Percentiles rank a stretch among this genome's conserved stretches.
These are phyloP conservation scores for Stigmatopora nigra DNA, from an alignment of 2,113 vertebrate species.

Conservation along the genomic window DNA sequence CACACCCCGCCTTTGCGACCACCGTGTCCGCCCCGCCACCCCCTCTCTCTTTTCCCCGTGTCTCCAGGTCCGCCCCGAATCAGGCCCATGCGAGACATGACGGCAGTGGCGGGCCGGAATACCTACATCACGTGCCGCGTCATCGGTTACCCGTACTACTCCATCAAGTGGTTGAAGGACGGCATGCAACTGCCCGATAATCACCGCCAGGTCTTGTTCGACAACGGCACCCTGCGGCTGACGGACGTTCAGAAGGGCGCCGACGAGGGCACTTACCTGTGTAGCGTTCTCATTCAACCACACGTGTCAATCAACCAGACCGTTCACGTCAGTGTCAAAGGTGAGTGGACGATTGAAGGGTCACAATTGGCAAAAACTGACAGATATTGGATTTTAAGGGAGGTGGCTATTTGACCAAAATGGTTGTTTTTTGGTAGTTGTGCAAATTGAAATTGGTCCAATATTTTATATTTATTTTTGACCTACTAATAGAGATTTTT, in stretches of 20 bases:
- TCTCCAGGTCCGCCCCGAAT: slow-evolving; percentile 91
- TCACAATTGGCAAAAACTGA: too few species aligned
- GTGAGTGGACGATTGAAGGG: slow-evolving; percentile 57
- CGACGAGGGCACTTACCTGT: slow-evolving; percentile 94
- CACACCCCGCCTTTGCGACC: slow-evolving; percentile 45
- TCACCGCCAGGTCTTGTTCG: slow-evolving; percentile 97
- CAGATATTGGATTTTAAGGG: too few species aligned
- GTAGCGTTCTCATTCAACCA: slow-evolving; percentile 95
- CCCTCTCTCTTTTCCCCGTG: slow-evolving; percentile 56
- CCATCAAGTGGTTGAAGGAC: slow-evolving; percentile 98
- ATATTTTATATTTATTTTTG: too few species aligned
- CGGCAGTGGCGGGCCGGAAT: slow-evolving; percentile 92
- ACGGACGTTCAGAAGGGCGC: slow-evolving; percentile 97
- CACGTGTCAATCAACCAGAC: slow-evolving; percentile 98
- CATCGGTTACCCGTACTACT: slow-evolving; percentile 99
- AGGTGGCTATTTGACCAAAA: too few species aligned
- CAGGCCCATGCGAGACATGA: slow-evolving; percentile 96
- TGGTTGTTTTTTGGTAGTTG: too few species aligned
- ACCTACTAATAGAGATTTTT: too few species aligned
- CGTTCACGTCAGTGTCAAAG: slow-evolving; percentile 94
- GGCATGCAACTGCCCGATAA: slow-evolving; percentile 92
- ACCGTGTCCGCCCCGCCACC: slow-evolving; percentile 46
- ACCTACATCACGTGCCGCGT: slow-evolving; percentile 97
- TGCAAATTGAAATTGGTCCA: too few species aligned
- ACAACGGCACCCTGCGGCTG: slow-evolving; percentile 94